Base-by-base conservation (phyloP, 1,140 invertebrate genomes). In the Amyelois transitella region DNA sequence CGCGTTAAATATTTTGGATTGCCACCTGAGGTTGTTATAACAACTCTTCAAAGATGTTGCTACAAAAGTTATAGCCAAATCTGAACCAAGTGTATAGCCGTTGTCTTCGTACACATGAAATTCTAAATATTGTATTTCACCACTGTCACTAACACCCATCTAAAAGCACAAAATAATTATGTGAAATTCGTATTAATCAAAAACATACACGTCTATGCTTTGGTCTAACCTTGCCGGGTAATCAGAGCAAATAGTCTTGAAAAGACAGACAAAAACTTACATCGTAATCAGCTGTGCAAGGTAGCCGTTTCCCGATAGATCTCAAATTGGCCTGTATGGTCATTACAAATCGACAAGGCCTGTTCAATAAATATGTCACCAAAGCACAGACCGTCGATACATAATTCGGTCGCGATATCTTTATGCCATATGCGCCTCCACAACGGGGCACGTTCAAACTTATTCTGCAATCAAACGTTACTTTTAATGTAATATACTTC, bases 101-200 rank as follows among this genome's bases (percentile, higher is more conserved):
- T 78, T 68, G 71, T 94, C 92, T 57, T 51, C 18, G 10, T 54
- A 66, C 20, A 92, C 87, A 0, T 86, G 83, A 7, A 85, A 87
- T 52, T 92, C 89, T n/a, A 95, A 70, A 55, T 92, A 92, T 43
- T 94, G 91, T 24, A 95, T 93, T 52, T 90, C 88, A 1, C 94
- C 94, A 1, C 88, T 76, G 7, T 91, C 82, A 71, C 94, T 89
- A 0, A 94, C 89, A 1, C 91, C 93, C 12, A 92, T 87, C 84
- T 93, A 19, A 18, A 47, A 49, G 51, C n/a, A 21, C 7, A 20
- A 20, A 19, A 18, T 18, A 10, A 43, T 17, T 43, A 2, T 1
- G 18, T 17, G 6, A 17, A 43, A 18, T 28, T 6, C 25, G 25
- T 38, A 38, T 2, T 5, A 28, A 28, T 28, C 12, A 28, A 6